These are phyloP conservation scores for Chymomyza procnemis DNA, from an alignment of 2,888 invertebrate genomes.

Conservation along the genomic window DNA sequence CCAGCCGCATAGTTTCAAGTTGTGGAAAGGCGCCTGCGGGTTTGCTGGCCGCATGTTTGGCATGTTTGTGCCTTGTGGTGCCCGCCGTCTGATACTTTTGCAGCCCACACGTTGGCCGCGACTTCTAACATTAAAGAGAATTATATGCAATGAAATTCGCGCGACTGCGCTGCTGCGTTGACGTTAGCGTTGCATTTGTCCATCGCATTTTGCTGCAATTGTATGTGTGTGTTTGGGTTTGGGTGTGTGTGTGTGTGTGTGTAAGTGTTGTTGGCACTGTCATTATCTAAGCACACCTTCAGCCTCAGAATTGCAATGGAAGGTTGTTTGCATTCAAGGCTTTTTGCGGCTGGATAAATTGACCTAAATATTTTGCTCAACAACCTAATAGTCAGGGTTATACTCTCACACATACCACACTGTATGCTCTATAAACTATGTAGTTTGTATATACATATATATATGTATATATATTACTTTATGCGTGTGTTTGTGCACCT, in stretches of 20 bases:
- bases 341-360: conserved; percentile 78
- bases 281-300: conserved; percentile 71
- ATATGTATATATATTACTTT: conserved; percentile 5
- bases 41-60: conserved; percentile 10
- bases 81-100: conserved; percentile 18
- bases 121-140: conserved; percentile 25
- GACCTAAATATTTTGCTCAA: conserved; percentile 78
- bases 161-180: conserved; percentile 15
- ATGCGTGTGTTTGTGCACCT: conserved; percentile 36
- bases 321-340: conserved; percentile 78
- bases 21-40: neutral
- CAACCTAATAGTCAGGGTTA: conserved; percentile 78
- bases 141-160: conserved; percentile 43
- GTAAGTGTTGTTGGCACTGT: conserved; percentile 31
- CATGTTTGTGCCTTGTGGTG: conserved; percentile 32
- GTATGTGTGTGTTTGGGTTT: conserved; percentile 7
- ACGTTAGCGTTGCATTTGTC: conserved; percentile 25
- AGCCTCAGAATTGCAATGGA: conserved; percentile 71
- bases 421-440: neutral
- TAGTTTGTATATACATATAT: conserved; percentile 9
- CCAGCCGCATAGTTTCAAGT: neutral
- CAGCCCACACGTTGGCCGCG: neutral
- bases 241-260: conserved; percentile 1
- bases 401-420: conserved; percentile 35
- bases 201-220: conserved; percentile 10